Conservation (phyloP, 2,113 vertebrate species). For the Gallinago undulata region DNA sequence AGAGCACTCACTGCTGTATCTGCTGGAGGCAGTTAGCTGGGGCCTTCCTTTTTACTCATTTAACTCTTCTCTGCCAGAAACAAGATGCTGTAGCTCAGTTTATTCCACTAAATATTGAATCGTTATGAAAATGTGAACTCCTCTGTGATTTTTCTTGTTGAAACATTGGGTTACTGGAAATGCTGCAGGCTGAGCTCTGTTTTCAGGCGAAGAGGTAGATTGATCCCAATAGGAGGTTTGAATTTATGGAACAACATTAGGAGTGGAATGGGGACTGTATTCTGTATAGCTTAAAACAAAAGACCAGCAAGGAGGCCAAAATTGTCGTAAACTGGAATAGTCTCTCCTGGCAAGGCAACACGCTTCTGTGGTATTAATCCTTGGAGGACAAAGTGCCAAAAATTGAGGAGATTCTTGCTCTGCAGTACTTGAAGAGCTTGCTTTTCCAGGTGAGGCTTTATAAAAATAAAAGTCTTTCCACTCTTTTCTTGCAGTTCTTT, state of each 20-base stretch:
- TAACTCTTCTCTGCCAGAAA: neutral
- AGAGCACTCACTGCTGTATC: neutral
- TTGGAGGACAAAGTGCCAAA: neutral
- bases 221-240: neutral
- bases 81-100: neutral
- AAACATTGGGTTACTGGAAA: neutral
- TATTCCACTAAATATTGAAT: neutral
- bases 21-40: neutral
- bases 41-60: neutral
- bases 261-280: neutral
- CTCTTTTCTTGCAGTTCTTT: neutral
- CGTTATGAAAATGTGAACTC: neutral
- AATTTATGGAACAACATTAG: neutral
- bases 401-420: neutral
- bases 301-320: neutral
- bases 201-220: neutral
- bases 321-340: neutral
- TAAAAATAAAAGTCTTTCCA: neutral
- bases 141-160: neutral
- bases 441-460: constrained; percentile 18
- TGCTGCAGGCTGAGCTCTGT: neutral
- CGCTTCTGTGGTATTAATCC: neutral
- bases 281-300: constrained; percentile 12
- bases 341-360: neutral
- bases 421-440: neutral